Conservation (phyloP, 2,113 vertebrate species). For the Columba livia region DNA sequence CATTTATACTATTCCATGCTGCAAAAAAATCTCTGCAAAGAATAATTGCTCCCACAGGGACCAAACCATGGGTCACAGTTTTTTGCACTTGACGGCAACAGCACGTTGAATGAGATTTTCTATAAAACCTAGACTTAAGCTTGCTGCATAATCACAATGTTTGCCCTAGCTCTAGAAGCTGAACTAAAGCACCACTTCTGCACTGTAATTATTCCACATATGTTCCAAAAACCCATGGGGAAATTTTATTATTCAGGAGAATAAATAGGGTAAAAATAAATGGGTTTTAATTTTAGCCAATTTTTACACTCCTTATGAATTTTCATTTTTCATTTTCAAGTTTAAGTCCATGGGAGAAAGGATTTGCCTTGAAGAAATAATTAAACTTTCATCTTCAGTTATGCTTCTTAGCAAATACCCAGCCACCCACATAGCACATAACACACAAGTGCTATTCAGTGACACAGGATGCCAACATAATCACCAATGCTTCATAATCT, state of each 20-base stretch:
- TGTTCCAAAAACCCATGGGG: constrained; percentile 24
- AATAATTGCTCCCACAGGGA: constrained; percentile 95
- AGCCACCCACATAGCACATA: constrained; percentile 36
- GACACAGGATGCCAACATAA: constrained; percentile 28
- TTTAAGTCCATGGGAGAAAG: constrained; percentile 44
- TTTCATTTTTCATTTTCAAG: constrained; percentile 64
- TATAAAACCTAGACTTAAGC: constrained; percentile 62
- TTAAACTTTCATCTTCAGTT: constrained; percentile 68
- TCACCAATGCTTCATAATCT: background rate
- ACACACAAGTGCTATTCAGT: background rate
- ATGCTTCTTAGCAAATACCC: constrained; percentile 57
- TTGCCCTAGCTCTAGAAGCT: constrained; percentile 41
- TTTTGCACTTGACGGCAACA: constrained; percentile 74
- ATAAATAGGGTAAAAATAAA: constrained; percentile 53
- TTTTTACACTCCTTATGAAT: constrained; percentile 66
- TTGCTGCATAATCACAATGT: constrained; percentile 53
- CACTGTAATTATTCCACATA: constrained; percentile 44
- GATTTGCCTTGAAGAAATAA: constrained; percentile 70
- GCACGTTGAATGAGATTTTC: constrained; percentile 73
- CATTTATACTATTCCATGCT: constrained; percentile 79
- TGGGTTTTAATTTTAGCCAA: constrained; percentile 65
- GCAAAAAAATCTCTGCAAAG: constrained; percentile 64
- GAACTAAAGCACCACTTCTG: constrained; percentile 15
- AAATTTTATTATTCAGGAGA: constrained; percentile 45
- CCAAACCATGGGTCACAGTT: constrained; percentile 78